Evolutionary conservation across 2,888 invertebrate species (phyloP).

Genomic region (Lottia scabra): DNA sequence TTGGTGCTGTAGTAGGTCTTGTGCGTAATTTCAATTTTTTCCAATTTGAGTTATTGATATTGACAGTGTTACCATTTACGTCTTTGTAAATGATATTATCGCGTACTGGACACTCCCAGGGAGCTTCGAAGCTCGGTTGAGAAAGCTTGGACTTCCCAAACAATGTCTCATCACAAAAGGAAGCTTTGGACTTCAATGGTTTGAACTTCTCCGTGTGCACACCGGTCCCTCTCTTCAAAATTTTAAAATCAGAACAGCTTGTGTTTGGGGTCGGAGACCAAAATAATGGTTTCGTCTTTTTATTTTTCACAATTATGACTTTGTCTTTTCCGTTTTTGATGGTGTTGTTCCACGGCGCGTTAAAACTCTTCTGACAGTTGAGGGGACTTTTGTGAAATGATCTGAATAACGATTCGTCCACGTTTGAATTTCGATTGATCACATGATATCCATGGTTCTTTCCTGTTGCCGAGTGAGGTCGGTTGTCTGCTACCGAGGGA

Average conservation of each 20-base stretch:
- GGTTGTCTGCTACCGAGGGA: slow-evolving; percentile 30
- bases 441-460: slow-evolving; percentile 45
- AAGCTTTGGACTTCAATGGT: slow-evolving; percentile 49
- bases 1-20: background rate
- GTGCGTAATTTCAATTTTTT: background rate
- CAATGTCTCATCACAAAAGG: slow-evolving; percentile 58
- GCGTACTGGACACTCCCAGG: slow-evolving; percentile 42
- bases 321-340: slow-evolving; percentile 4
- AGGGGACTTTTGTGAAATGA: slow-evolving; percentile 32
- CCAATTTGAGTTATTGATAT: background rate
- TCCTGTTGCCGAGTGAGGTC: slow-evolving; percentile 18
- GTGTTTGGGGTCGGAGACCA: slow-evolving; percentile 44
- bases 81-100: background rate
- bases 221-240: background rate
- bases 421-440: slow-evolving; percentile 39
- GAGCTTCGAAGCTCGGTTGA: slow-evolving; percentile 59
- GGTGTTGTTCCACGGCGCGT: slow-evolving; percentile 29
- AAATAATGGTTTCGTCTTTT: slow-evolving; percentile 36
- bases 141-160: slow-evolving; percentile 48
- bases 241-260: background rate
- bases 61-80: background rate
- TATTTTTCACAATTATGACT: slow-evolving; percentile 22
- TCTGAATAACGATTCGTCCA: slow-evolving; percentile 54
- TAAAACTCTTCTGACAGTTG: slow-evolving; percentile 23
- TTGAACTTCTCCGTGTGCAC: slow-evolving; percentile 32